Percentiles rank a stretch among this genome's conserved stretches.
These are phyloP conservation scores for Pseudopipra pipra DNA, from an alignment of 2,113 vertebrate species.

Conservation along the genomic window DNA sequence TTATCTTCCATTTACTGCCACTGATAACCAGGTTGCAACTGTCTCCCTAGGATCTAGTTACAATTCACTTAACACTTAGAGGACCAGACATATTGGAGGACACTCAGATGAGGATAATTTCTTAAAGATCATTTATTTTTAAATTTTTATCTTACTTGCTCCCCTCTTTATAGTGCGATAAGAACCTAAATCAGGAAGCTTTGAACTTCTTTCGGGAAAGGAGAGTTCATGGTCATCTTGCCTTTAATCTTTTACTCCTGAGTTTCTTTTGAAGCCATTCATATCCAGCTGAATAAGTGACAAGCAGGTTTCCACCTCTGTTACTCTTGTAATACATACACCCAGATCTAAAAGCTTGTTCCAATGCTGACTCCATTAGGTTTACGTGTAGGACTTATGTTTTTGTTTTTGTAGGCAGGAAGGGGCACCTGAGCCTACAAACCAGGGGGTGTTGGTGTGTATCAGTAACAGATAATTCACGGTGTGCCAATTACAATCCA, in stretches of 20 bases:
- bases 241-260: conserved; percentile 63
- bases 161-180: conserved; percentile 53
- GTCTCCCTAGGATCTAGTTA: conserved; percentile 80
- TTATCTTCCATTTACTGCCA: conserved; percentile 89
- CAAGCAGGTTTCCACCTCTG: conserved; percentile 36
- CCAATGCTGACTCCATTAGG: background rate
- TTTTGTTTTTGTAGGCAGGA: conserved; percentile 3
- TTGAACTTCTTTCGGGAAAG: conserved; percentile 62
- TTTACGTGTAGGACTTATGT: background rate
- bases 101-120: conserved; percentile 50
- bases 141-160: conserved; percentile 71
- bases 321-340: background rate
- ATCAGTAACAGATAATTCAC: background rate
- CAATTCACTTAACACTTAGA: conserved; percentile 81
- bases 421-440: conserved; percentile 1
- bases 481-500: background rate
- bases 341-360: conserved; percentile 36
- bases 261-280: conserved; percentile 64
- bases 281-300: conserved; percentile 35
- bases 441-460: background rate
- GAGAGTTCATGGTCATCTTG: conserved; percentile 51
- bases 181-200: conserved; percentile 51
- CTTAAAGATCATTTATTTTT: conserved; percentile 70
- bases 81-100: conserved; percentile 64
- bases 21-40: conserved; percentile 85